These are phyloP conservation scores for Gnathonemus longibarbis DNA, from an alignment of 2,113 vertebrate genomes.

Conservation along the genomic window DNA sequence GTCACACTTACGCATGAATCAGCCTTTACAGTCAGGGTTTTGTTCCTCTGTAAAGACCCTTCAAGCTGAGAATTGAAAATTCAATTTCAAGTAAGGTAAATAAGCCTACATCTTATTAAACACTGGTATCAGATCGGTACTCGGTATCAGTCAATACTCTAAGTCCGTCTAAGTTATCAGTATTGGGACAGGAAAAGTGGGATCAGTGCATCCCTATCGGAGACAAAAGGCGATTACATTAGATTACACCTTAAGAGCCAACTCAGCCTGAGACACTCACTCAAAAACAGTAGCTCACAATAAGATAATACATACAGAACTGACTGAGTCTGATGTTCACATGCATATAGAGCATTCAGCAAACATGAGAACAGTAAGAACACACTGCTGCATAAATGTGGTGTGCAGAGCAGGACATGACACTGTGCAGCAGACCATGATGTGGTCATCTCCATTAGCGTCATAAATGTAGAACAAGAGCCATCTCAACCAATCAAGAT, in stretches of 20 bases:
- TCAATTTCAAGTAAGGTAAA: too few relatives aligned
- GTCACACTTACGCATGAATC: too few relatives aligned
- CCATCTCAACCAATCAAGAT: background rate
- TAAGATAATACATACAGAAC: background rate
- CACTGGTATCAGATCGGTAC: too few relatives aligned
- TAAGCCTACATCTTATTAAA: too few relatives aligned
- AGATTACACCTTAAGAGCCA: constrained; percentile 27
- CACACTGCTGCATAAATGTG: too few relatives aligned
- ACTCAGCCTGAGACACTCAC: background rate
- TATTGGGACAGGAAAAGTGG: too few relatives aligned
- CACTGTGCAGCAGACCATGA: background rate
- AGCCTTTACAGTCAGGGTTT: too few relatives aligned
- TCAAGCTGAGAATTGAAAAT: too few relatives aligned
- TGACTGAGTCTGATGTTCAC: background rate
- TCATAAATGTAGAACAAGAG: background rate
- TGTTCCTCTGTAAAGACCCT: too few relatives aligned
- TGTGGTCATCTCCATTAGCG: background rate
- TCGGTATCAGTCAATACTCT: too few relatives aligned
- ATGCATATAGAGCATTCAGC: background rate
- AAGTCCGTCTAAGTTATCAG: too few relatives aligned
- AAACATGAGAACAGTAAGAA: background rate
- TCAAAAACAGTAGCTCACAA: background rate
- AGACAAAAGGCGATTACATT: constrained; percentile 25
- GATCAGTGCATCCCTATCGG: background rate
- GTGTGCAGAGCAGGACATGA: background rate